These are phyloP conservation scores for Gymnoscopelus microlampas DNA, from an alignment of 2,797 vertebrate genomes.

Conservation along the genomic window DNA sequence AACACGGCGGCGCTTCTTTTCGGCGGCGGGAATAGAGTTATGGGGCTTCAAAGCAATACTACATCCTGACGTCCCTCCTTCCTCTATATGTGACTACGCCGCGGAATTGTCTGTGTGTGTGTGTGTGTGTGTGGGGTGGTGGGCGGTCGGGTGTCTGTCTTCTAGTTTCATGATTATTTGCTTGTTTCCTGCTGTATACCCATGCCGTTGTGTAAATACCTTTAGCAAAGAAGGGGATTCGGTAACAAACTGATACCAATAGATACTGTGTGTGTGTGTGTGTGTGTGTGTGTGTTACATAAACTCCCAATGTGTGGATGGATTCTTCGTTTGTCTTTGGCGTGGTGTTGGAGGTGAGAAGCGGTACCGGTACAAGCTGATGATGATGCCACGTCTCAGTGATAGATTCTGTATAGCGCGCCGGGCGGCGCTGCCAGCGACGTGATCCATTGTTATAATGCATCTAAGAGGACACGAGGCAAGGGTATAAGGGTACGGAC, in stretches of 20 bases:
- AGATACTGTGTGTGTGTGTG: not conserved
- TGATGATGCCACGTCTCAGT: slow-evolving; percentile 21
- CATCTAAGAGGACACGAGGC: slow-evolving; percentile 72
- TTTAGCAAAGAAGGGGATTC: slow-evolving; percentile 24
- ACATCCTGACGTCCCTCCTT: slow-evolving; percentile 71
- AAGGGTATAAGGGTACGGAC: slow-evolving; percentile 22
- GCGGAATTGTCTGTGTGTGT: slow-evolving; percentile 56
- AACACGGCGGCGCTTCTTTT: slow-evolving; percentile 82
- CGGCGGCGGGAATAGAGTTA: slow-evolving; percentile 79
- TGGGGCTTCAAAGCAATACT: slow-evolving; percentile 79
- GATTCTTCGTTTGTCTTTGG: no score
- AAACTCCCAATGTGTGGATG: no score
- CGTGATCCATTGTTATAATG: slow-evolving; percentile 75
- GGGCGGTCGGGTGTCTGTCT: slow-evolving; percentile 49
- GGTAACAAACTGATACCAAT: not conserved
- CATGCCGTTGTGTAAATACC: slow-evolving; percentile 60
- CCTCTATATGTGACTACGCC: slow-evolving; percentile 72
- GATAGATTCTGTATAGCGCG: slow-evolving; percentile 58
- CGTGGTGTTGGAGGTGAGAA: no score
- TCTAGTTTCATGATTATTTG: slow-evolving; percentile 67
- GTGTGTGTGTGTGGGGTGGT: slow-evolving; percentile 12
- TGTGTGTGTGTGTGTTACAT: no score
- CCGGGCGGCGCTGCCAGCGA: slow-evolving; percentile 1
- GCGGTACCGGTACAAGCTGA: not conserved
- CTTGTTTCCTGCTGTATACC: slow-evolving; percentile 61